phyloP scores from a whole-genome alignment of 2,888 invertebrate genomes.

The Mylabris sibirica region DNA sequence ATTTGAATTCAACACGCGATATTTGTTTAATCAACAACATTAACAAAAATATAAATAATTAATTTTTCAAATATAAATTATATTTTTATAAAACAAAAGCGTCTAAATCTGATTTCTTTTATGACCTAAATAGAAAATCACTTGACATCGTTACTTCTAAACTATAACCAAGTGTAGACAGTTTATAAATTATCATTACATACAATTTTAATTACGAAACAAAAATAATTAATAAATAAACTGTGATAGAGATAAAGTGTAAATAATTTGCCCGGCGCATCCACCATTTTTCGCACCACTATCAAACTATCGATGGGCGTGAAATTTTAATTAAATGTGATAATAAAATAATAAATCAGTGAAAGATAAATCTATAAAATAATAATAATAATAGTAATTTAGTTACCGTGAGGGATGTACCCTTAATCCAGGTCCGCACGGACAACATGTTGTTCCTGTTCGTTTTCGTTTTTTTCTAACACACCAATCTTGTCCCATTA shows the following conservation, averaged over 20 bases:
- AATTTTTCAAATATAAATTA: no score
- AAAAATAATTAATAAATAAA: not conserved
- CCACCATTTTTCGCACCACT: not conserved
- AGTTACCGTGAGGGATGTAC: conserved; percentile 64
- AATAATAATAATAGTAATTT: not conserved
- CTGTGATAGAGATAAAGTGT: no score
- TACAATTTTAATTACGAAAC: not conserved
- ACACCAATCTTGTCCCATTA: conserved; percentile 80
- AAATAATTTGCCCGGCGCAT: conserved; percentile 2
- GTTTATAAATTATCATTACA: no score
- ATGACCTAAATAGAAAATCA: conserved; percentile 22
- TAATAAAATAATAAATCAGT: not conserved
- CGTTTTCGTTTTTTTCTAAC: conserved; percentile 75
- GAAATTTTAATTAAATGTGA: not conserved
- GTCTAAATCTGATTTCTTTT: not conserved
- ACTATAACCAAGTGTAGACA: conserved; percentile 17
- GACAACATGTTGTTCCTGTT: conserved; percentile 68
- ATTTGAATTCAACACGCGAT: no score
- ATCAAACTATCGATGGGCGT: not conserved
- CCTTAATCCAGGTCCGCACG: conserved; percentile 67
- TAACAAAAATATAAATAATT: not conserved
- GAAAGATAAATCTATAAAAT: not conserved
- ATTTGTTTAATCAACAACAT: no score
- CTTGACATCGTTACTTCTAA: conserved; percentile 26
- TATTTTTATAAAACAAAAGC: no score